Evolutionary conservation across 2,113 vertebrate species (phyloP), one percentile per base, ranked within the genome.

Genomic region (Anolis carolinensis): DNA sequence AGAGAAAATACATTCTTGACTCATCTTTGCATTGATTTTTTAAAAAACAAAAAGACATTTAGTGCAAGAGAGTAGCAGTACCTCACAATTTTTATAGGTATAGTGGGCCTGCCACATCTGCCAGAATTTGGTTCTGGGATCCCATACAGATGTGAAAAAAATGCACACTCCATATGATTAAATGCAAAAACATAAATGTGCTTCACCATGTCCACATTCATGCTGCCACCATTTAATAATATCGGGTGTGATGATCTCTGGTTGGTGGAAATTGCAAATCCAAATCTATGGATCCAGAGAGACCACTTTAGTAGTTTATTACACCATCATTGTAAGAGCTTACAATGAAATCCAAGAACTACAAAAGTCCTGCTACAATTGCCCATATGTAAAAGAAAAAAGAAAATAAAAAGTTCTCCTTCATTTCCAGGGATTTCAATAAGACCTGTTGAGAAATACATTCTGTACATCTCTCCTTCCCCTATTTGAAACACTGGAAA

Each of bases 11-110:
- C 55, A 62, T 2, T 14, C n/a, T 89, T 32, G 78, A 65, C 44
- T 83, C 72, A 84, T 62, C 85, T 87, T 83, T n/a, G 50, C 1
- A 25, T 78, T 34, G 13, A 20, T 87, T 90, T 93, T 89, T 48
- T 80, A 39, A 75, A n/a, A 27, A 39, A 30, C 1, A 27, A 25
- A 75, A n/a, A 23, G n/a, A 39, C 25, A 5, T 27, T 68, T 85
- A 79, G 7, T 87, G 82, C 81, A 3, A 5, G 39, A 65, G 21
- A 77, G 36, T 0, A 4, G 30, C 30, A 44, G 72, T 73, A 82
- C 76, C n/a, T 89, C 36, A 81, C n/a, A 89, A 14, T 27, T 62
- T 48, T 80, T 68, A 79, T 2, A 5, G 39, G 39, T 44, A 44
- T 44, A 44, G 39, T 44, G 39, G 39, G 39, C 39, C 39, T 44